Evolutionary conservation across 2,797 vertebrate genomes (phyloP), one percentile per base, ranked within the genome.

Genomic region (Spinibarbus caldwelli): DNA sequence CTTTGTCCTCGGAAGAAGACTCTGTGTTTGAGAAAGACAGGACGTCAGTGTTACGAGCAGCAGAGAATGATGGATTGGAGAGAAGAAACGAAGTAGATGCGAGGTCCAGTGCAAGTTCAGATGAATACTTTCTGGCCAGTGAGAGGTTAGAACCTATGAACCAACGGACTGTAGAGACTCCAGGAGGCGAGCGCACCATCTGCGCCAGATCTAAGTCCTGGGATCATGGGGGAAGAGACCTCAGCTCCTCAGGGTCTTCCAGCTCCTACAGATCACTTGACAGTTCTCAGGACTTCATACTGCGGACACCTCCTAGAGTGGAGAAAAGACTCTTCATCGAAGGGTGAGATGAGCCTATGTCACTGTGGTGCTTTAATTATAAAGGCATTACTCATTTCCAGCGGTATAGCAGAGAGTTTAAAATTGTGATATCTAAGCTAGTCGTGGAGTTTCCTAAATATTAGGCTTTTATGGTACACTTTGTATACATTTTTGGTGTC

Each of bases 291-390:
- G 94, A 95, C 83, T 95, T 95, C 82, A 89, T 94, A 67, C 86
- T 89, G 9, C 95, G 94, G 91, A 93, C 92, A 19, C 94, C 93
- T 5, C 66, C 94, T 0, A 89, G 90, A 23, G 89, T 89, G 68
- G 92, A 90, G 87, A 93, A 91, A 90, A 93, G 91, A 82, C 94
- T 96, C 84, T 99, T 98, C 90, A 96, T 99, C n/a, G 94, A 95
- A 23, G 98, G 98, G 98, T 99, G 95, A 94, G 96, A 93, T 11
- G n/a, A 21, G 0, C 36, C 43, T 34, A 6, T 82, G 5, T 31
- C n/a, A 29, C 19, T 15, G 11, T 82, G 21, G 26, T 72, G 38
- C n/a, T n/a, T n/a, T n/a, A n/a, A n/a, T n/a, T n/a, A n/a, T n/a
- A n/a, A n/a, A n/a, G n/a, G n/a, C 36, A n/a, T 31, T 66, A 66